phyloP scores from a whole-genome alignment of 35 echinoderm and acorn worm species.

The Ophiothrix spiculata region DNA sequence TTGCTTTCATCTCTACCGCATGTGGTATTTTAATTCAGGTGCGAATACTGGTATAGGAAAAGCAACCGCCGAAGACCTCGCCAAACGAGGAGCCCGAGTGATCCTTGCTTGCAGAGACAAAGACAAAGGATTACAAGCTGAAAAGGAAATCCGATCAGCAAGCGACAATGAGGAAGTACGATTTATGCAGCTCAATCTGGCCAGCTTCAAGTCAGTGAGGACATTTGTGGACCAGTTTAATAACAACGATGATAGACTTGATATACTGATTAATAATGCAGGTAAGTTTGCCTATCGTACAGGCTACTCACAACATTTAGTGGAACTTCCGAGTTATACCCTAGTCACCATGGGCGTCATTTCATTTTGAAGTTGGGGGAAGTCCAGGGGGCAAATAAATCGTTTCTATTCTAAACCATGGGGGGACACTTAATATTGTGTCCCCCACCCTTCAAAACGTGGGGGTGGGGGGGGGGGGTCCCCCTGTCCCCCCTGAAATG shows the following conservation, averaged over 20 bases:
- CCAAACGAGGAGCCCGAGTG: slow-evolving; percentile 70
- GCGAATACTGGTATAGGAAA: slow-evolving; percentile 92
- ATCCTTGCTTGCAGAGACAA: slow-evolving; percentile 83
- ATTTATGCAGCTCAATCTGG: slow-evolving; percentile 68
- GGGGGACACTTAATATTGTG: no score
- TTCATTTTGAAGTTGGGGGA: no score
- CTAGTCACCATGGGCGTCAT: no score
- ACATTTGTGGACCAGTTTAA: slow-evolving; percentile 66
- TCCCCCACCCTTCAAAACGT: no score
- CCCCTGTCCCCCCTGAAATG: no score
- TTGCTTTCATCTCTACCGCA: background rate
- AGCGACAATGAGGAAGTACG: slow-evolving; percentile 62
- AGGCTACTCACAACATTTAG: background rate
- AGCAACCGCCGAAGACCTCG: slow-evolving; percentile 73
- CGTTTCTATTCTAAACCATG: no score
- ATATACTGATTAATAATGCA: slow-evolving; percentile 91
- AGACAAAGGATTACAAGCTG: slow-evolving; percentile 47
- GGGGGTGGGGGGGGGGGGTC: no score
- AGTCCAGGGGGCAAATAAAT: no score
- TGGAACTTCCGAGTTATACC: no score
- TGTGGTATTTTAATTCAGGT: slow-evolving; percentile 60
- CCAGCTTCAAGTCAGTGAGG: slow-evolving; percentile 61
- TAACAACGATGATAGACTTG: slow-evolving; percentile 60
- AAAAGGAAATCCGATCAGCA: slow-evolving; percentile 51
- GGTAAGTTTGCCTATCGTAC: slow-evolving; percentile 42